Evolutionary conservation across 2,888 invertebrate genomes (phyloP), one percentile per base, ranked within the genome.

Genomic region (Prosapia bicincta): DNA sequence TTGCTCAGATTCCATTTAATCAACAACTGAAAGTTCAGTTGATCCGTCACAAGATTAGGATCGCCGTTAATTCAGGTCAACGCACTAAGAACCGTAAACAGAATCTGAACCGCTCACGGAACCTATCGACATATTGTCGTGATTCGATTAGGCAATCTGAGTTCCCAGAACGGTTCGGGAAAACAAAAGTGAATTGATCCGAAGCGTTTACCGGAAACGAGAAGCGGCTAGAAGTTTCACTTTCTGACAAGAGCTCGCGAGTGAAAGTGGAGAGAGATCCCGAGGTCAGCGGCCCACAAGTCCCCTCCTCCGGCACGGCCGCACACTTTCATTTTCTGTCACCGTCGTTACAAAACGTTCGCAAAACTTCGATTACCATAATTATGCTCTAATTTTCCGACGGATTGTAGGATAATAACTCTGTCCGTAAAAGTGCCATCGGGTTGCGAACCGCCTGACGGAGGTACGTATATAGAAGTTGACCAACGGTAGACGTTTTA

Each of bases 201-300:
- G 38, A 6, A 13, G 10, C 38, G 13, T 38, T 38, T 38, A 38
- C 54, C n/a, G 54, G 54, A 54, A 54, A 54, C 20, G 20, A 54
- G 54, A 54, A 54, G n/a, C 3, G 54, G 54, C 20, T 54, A 54
- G 20, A 3, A 54, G 54, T 54, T 54, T 54, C 54, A 54, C 54
- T 54, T 54, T 54, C 54, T 54, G 6, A 20, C 54, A 54, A 13
- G n/a, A 54, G 38, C 38, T 6, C 6, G 15, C 3, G 54, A 54
- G 54, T 54, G 54, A 54, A 54, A 54, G 54, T 54, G 30, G 72
- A 66, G 71, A 32, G 75, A 67, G 71, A n/a, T n/a, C n/a, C n/a
- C 25, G 71, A 65, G 75, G 66, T 67, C 66, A 28, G n/a, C 23
- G 75, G 24, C 71, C 71, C 3, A 20, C 54, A 20, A 20, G 54